Evolutionary conservation across 2,888 invertebrate genomes (phyloP).

Genomic region (Griposia aprilina): DNA sequence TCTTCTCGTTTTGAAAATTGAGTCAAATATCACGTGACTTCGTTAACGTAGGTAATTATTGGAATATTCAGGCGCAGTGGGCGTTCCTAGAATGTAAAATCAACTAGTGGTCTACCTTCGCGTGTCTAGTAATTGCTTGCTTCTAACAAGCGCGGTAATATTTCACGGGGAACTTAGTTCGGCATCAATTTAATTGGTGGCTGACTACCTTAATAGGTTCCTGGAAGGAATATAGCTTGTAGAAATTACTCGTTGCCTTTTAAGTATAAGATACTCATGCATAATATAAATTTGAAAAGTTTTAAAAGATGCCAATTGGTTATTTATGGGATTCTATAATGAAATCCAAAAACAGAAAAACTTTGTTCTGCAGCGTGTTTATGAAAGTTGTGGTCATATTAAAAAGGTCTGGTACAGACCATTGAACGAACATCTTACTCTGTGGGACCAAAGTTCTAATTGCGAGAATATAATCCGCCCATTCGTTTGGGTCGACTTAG

Average conservation of each 20-base stretch:
- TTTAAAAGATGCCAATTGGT: too few relatives aligned
- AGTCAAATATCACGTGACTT: not conserved
- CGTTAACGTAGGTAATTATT: not conserved
- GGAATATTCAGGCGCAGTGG: not conserved
- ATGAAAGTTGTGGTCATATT: not conserved
- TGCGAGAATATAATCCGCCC: not conserved
- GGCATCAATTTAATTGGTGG: conserved; percentile 45
- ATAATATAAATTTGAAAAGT: not conserved
- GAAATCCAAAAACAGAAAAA: too few relatives aligned
- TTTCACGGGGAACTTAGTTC: conserved; percentile 30
- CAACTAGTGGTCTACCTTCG: conserved; percentile 53
- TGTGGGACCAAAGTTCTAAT: too few relatives aligned
- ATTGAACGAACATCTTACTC: too few relatives aligned
- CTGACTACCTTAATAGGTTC: not conserved
- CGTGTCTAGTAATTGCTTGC: conserved; percentile 42
- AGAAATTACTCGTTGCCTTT: not conserved
- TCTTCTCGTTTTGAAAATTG: not conserved
- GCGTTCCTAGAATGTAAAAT: conserved; percentile 35
- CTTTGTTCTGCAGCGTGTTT: too few relatives aligned
- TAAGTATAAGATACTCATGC: not conserved
- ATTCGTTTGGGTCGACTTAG: not conserved
- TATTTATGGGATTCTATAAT: not conserved
- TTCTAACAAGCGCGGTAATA: conserved; percentile 22
- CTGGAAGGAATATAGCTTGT: not conserved
- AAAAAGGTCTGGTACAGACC: not conserved